These are phyloP conservation scores for Ophiodon elongatus DNA, from an alignment of 2,113 vertebrate species.

Conservation along the genomic window DNA sequence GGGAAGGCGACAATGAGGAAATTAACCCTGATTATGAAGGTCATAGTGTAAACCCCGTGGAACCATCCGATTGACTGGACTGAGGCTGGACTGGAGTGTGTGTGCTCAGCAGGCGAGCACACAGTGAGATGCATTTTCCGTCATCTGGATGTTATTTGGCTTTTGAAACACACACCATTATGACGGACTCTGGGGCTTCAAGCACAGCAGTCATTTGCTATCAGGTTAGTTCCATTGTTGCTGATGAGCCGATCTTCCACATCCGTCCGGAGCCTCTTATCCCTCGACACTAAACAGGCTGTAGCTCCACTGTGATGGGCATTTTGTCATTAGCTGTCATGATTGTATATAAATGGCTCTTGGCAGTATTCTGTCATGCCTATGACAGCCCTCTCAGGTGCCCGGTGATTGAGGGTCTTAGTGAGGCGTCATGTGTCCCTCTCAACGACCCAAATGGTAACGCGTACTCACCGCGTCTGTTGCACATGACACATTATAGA, in stretches of 20 bases:
- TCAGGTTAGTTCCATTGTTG: conserved; percentile 24
- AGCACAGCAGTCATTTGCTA: conserved; percentile 41
- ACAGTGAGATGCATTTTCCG: conserved; percentile 40
- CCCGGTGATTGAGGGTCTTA: conserved; percentile 62
- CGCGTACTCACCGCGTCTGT: conserved; percentile 18
- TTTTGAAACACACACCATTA: conserved; percentile 60
- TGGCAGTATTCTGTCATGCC: conserved; percentile 63
- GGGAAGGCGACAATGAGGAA: conserved; percentile 6
- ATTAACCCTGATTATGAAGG: conserved; percentile 36
- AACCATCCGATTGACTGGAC: conserved; percentile 23
- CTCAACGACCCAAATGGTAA: conserved; percentile 36
- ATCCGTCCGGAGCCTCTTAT: conserved; percentile 38
- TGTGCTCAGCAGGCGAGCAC: conserved; percentile 32
- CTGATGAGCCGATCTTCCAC: not conserved
- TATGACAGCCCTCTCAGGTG: conserved; percentile 56
- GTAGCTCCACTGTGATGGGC: conserved; percentile 51
- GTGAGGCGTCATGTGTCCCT: conserved; percentile 56
- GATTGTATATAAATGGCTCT: conserved; percentile 70
- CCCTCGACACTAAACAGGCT: conserved; percentile 61
- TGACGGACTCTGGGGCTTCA: conserved; percentile 31
- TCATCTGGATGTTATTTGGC: conserved; percentile 31
- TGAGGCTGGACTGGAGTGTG: conserved; percentile 24
- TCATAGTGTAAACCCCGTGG: not conserved
- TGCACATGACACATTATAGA: conserved; percentile 20
- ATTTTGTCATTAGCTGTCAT: conserved; percentile 68